Evolutionary conservation across 1,140 invertebrate genomes (phyloP).

Genomic region (Zaprionus lachaisei): DNA sequence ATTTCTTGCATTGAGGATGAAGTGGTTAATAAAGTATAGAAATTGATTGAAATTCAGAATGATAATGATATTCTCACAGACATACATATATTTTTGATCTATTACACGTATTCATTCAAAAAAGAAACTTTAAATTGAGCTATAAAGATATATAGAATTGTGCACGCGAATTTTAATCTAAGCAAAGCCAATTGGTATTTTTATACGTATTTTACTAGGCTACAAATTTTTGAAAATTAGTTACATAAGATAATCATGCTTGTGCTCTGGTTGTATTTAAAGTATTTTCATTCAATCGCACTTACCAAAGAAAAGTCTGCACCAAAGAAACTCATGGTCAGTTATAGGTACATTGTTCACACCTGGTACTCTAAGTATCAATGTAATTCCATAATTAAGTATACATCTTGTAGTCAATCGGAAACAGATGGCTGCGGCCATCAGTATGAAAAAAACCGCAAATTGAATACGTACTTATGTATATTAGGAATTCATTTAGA

Average conservation of each 20-base stretch:
- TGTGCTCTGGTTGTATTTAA: constrained; percentile 20
- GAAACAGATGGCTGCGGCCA: not conserved
- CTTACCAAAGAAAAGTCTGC: not conserved
- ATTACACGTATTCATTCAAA: not conserved
- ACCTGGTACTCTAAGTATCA: not conserved
- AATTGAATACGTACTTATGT: not conserved
- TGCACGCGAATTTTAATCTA: not conserved
- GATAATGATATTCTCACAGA: not conserved
- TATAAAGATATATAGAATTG: not conserved
- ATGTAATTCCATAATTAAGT: not conserved
- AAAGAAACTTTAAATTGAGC: not conserved
- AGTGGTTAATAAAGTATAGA: constrained; percentile 24
- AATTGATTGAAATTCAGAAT: not conserved
- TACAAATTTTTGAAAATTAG: not conserved
- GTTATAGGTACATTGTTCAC: not conserved
- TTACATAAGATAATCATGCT: not conserved
- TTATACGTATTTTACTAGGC: constrained; percentile 6
- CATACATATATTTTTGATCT: not conserved
- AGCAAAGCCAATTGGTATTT: not conserved
- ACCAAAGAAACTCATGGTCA: not conserved
- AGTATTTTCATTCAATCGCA: not conserved
- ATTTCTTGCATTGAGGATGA: constrained; percentile 26
- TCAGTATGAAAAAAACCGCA: not conserved
- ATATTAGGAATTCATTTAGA: not conserved
- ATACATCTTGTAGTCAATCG: not conserved